Evolutionary conservation across 2,888 invertebrate genomes (phyloP).

Genomic region (Pollenia labialis): DNA sequence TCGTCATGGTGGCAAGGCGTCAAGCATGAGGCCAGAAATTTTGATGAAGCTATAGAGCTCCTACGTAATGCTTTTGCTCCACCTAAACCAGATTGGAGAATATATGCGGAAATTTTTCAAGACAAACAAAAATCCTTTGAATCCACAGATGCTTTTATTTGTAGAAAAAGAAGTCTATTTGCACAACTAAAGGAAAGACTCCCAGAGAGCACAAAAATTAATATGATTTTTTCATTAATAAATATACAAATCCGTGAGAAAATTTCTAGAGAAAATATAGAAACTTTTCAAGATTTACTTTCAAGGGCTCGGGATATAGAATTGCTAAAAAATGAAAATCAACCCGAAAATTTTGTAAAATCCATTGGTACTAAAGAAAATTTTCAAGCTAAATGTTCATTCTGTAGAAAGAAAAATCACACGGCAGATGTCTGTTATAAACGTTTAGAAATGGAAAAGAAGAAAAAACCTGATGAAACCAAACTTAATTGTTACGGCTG

Average conservation of each 20-base stretch:
- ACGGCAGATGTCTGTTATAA: conserved; percentile 53
- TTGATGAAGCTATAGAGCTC: background rate
- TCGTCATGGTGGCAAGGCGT: background rate
- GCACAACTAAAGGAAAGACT: too few species aligned
- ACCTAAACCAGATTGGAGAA: too few species aligned
- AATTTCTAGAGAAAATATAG: conserved; percentile 25
- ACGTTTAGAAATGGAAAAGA: conserved; percentile 18
- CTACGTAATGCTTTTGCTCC: too few species aligned
- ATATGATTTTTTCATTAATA: too few species aligned
- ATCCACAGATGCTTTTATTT: too few species aligned
- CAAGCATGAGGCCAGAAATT: background rate
- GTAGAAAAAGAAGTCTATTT: too few species aligned
- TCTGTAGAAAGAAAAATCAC: conserved; percentile 46
- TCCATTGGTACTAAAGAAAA: background rate
- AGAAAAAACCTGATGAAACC: conserved; percentile 25
- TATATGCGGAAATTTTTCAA: too few species aligned
- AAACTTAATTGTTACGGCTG: conserved; percentile 50
- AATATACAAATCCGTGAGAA: conserved; percentile 15
- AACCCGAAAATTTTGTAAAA: background rate
- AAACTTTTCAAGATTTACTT: conserved; percentile 30
- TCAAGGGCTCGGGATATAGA: conserved; percentile 29
- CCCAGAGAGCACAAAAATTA: too few species aligned
- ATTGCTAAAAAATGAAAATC: background rate
- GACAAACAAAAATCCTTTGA: too few species aligned
- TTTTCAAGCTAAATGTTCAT: conserved; percentile 16